Evolutionary conservation across 2,113 vertebrate species (phyloP), one percentile per base, ranked within the genome.

Genomic region (Brevimyrus niger): DNA sequence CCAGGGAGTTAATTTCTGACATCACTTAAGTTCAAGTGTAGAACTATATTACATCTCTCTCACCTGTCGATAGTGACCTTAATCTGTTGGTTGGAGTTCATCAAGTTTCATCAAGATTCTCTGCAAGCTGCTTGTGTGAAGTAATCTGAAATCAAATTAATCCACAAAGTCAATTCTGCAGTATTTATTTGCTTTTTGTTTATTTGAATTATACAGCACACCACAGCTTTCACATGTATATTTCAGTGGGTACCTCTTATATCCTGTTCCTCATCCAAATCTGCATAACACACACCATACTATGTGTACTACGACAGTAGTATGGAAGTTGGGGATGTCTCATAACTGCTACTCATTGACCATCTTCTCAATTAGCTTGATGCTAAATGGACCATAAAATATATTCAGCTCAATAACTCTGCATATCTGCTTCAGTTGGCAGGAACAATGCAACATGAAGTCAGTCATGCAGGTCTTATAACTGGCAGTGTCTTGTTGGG

Each of bases 351-450:
- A 61, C 76, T 89, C 80, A 65, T 47, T 84, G 44, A 19, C 42
- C n/a, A 84, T 58, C 11, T 85, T 84, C 51, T 84, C 51, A 89
- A 11, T 89, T 85, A 84, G 42, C 50, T 55, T 46, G 21, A 61
- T 51, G 51, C 80, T 61, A 89, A 89, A 61, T 44, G 38, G 88
- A 89, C 51, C 76, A 84, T 46, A 61, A 89, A 89, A 89, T 85
- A 46, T 85, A 85, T 85, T 89, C 48, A 61, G 44, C 21, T 47
- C 51, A 55, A 58, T 89, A 84, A 44, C 42, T 46, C 13, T 80
- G 69, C 69, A 80, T 10, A 23, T 80, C 50, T 82, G 73, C 23
- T 58, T 13, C 19, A 44, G 23, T 84, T 61, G 51, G 76, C 35
- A 27, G 50, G 23, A 83, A 58, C 88, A 83, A 23, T 53, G 21